phyloP scores from a whole-genome alignment of 2,797 vertebrate species.

The Pseudochirops cupreus region DNA sequence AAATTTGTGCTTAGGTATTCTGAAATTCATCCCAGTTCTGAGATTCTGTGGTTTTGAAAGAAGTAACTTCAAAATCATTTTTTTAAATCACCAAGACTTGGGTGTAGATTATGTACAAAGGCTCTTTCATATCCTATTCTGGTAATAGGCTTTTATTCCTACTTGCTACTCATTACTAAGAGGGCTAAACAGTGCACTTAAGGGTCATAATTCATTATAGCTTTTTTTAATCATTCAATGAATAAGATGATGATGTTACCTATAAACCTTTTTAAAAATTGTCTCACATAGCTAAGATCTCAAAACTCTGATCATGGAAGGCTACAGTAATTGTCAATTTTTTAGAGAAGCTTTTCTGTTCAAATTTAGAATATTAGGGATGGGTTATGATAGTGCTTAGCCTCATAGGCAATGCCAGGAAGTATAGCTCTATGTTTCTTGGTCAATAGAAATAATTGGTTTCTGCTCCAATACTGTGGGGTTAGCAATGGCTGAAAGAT shows the following conservation, averaged over 20 bases:
- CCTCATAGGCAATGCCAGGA: not conserved
- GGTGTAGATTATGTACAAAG: not conserved
- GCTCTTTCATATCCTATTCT: not conserved
- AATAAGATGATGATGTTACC: not conserved
- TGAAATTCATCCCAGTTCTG: not conserved
- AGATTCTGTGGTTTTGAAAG: not conserved
- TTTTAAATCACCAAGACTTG: not conserved
- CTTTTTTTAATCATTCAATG: not conserved
- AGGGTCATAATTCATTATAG: not conserved
- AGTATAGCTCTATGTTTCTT: not conserved
- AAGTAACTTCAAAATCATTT: not conserved
- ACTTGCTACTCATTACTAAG: not conserved
- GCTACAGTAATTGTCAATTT: not conserved
- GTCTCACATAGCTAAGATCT: not conserved
- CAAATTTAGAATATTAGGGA: not conserved
- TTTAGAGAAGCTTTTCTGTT: not conserved
- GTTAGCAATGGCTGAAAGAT: not conserved
- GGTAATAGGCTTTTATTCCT: not conserved
- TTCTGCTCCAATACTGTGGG: not conserved
- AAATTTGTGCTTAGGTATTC: not conserved
- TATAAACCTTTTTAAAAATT: not conserved
- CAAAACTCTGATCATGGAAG: not conserved
- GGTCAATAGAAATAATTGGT: not conserved
- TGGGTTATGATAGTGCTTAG: not conserved
- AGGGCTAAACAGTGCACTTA: not conserved